Evolutionary conservation across 2,113 vertebrate genomes (phyloP).

Genomic region (Periophthalmus modestus): DNA sequence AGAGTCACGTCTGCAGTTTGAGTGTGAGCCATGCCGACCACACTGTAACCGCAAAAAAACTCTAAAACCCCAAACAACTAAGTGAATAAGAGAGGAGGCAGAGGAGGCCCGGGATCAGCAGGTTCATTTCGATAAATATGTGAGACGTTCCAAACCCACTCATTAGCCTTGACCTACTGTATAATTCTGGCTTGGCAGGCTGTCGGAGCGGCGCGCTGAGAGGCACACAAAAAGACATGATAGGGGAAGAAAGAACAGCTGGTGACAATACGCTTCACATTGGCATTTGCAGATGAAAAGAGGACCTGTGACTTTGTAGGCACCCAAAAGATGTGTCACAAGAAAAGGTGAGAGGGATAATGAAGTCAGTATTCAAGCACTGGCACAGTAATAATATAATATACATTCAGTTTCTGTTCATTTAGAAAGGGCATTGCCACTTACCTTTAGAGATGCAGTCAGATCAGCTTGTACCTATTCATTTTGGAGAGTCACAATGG

Average conservation of each 20-base stretch:
- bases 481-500: not conserved
- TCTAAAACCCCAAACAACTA: slow-evolving; percentile 33
- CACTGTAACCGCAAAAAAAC: not conserved
- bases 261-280: slow-evolving; percentile 30
- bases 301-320: slow-evolving; percentile 16
- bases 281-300: slow-evolving; percentile 54
- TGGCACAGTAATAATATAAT: not conserved
- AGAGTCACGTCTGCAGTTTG: slow-evolving; percentile 13
- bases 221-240: slow-evolving; percentile 22
- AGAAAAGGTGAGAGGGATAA: slow-evolving; percentile 30
- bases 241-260: slow-evolving; percentile 29
- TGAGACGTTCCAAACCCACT: slow-evolving; percentile 47
- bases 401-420: not conserved
- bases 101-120: slow-evolving; percentile 37
- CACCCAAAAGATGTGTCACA: slow-evolving; percentile 21
- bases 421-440: not conserved
- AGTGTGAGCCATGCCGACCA: not conserved
- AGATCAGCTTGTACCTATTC: not conserved
- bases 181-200: slow-evolving; percentile 49
- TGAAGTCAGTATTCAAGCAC: slow-evolving; percentile 20
- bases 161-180: slow-evolving; percentile 56
- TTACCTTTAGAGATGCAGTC: not conserved
- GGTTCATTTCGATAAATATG: slow-evolving; percentile 57
- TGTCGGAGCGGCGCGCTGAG: slow-evolving; percentile 13
- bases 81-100: slow-evolving; percentile 29